phyloP scores from a whole-genome alignment of 2,888 invertebrate genomes.

The Temnothorax rugatulus region DNA sequence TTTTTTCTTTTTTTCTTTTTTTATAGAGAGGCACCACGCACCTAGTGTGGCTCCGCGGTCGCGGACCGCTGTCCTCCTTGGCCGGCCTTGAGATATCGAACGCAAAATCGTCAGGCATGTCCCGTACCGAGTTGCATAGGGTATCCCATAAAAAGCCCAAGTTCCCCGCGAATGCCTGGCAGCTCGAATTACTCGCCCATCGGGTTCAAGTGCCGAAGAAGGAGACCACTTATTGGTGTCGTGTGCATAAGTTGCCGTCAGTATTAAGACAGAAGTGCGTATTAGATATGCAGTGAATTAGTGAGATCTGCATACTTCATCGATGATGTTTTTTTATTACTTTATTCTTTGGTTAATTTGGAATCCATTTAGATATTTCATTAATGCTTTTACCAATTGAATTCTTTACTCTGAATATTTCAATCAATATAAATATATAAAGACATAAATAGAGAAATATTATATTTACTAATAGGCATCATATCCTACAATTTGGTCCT shows the following conservation, averaged over 20 bases:
- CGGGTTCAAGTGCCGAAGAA: slow-evolving; percentile 91
- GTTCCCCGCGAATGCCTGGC: slow-evolving; percentile 87
- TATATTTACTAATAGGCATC: slow-evolving; percentile 78
- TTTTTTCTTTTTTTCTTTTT: slow-evolving; percentile 17
- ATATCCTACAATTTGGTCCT: slow-evolving; percentile 92
- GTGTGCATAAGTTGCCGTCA: slow-evolving; percentile 92
- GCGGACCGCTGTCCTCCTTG: slow-evolving; percentile 90
- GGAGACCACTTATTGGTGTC: slow-evolving; percentile 99
- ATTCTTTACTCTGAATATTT: not conserved
- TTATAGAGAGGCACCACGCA: slow-evolving; percentile 95
- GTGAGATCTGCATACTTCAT: not conserved
- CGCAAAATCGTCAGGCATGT: slow-evolving; percentile 90
- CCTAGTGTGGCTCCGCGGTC: slow-evolving; percentile 93
- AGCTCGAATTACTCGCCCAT: slow-evolving; percentile 89
- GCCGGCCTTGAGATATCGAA: slow-evolving; percentile 89
- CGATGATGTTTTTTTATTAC: not conserved
- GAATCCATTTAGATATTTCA: not conserved
- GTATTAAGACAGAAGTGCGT: slow-evolving; percentile 90
- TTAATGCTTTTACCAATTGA: not conserved
- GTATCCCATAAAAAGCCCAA: slow-evolving; percentile 85
- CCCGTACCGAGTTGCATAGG: slow-evolving; percentile 91
- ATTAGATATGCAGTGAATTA: slow-evolving; percentile 4
- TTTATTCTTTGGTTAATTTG: not conserved
- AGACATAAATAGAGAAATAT: not conserved
- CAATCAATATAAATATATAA: not conserved